A percentile compares a stretch with the other conserved stretches of the same genome.
These are phyloP conservation scores for Eriosoma lanigerum DNA, from an alignment of 1,140 invertebrate species.

Conservation along the genomic window DNA sequence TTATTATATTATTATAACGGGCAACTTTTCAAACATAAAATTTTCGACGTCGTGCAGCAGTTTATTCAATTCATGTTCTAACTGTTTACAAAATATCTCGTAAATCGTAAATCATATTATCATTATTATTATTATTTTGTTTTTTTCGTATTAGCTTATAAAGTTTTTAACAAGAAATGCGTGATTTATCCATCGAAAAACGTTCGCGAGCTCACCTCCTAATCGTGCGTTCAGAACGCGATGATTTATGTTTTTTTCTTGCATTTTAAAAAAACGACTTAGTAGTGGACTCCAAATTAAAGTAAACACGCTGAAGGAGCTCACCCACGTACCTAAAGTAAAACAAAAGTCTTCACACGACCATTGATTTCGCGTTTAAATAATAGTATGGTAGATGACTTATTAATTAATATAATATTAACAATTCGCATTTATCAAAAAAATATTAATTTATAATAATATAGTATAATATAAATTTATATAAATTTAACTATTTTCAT, in stretches of 20 bases:
- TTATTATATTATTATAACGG: background rate
- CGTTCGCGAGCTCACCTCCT: background rate
- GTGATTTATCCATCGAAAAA: slow-evolving; percentile 20
- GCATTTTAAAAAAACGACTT: too few relatives aligned
- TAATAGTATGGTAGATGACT: too few relatives aligned
- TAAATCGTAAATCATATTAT: slow-evolving; percentile 23
- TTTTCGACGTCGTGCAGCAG: background rate
- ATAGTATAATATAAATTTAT: too few relatives aligned
- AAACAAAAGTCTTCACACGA: too few relatives aligned
- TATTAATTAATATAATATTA: too few relatives aligned
- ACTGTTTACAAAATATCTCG: background rate
- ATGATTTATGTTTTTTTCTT: background rate
- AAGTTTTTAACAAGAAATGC: slow-evolving; percentile 20
- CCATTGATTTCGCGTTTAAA: too few relatives aligned
- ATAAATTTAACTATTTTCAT: too few relatives aligned
- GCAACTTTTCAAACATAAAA: slow-evolving; percentile 7
- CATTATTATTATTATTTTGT: background rate
- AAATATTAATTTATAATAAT: too few relatives aligned
- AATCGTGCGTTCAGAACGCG: background rate
- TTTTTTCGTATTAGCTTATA: slow-evolving; percentile 16
- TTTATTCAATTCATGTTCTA: slow-evolving; percentile 26
- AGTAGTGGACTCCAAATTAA: too few relatives aligned
- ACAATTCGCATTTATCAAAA: too few relatives aligned
- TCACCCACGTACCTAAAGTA: too few relatives aligned
- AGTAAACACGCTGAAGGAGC: too few relatives aligned